Evolutionary conservation across 2,888 invertebrate genomes (phyloP), one percentile per base, ranked within the genome.

Genomic region (Microctonus hyperodae): DNA sequence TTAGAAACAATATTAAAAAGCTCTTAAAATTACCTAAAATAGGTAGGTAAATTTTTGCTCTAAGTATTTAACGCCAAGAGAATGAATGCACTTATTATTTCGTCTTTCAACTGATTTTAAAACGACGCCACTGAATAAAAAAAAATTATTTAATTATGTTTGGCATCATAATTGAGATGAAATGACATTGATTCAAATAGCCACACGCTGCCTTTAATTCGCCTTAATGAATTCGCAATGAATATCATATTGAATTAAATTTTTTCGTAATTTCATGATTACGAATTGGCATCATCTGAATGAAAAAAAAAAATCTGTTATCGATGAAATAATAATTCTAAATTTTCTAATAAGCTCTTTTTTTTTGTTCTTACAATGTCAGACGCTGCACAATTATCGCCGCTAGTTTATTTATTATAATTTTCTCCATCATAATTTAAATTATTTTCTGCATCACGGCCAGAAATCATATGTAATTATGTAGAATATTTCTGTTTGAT

Each of bases 281-380:
- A 62, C 48, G 16, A 4, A 25, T 25, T 16, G 16, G 56, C 20
- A 16, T 40, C n/a, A n/a, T n/a, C n/a, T n/a, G n/a, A n/a, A n/a
- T n/a, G n/a, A n/a, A n/a, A n/a, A n/a, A n/a, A n/a, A n/a, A n/a
- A n/a, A n/a, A 35, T 56, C 25, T 65, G 22, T 13, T 60, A 25
- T 25, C 33, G 40, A 44, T 11, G 50, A 64, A 63, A 65, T 58
- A 44, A 53, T 64, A 59, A 37, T 68, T 70, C 37, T 67, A 71
- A 69, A 69, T 67, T 68, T 69, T 53, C 72, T 72, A 74, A 70
- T 72, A 75, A 76, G 75, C 77, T 77, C 76, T 70, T 70, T 70
- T 64, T 28, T 13, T 35, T 20, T 33, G 23, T 13, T 16, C 44
- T 65, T 65, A 37, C 51, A 22, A 59, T 58, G 44, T 70, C 33